A percentile compares a stretch with the other conserved stretches of the same genome.
Evolutionary conservation across 2,888 invertebrate species (phyloP).

Genomic region (Dyspetes luteomarginatus): DNA sequence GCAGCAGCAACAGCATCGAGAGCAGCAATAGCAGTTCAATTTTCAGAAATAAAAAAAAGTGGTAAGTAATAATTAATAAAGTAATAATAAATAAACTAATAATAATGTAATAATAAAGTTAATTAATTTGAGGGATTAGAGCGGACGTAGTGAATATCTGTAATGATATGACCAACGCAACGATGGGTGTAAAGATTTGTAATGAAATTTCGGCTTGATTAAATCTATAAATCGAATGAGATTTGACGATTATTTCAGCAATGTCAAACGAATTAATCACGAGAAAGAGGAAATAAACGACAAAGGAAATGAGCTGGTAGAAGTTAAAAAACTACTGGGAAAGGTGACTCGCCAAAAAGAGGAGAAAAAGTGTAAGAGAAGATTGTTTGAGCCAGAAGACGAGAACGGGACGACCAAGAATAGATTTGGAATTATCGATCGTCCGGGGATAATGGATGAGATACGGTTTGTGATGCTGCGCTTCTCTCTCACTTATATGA

Average conservation of each 20-base stretch:
- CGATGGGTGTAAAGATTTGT: too few relatives aligned
- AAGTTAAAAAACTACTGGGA: constrained; percentile 3
- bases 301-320: background rate
- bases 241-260: background rate
- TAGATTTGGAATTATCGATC: constrained; percentile 46
- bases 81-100: too few relatives aligned
- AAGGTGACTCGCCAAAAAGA: constrained; percentile 48
- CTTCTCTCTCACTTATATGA: constrained; percentile 7
- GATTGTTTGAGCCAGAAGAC: constrained; percentile 60
- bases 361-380: constrained; percentile 54
- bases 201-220: too few relatives aligned
- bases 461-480: constrained; percentile 54
- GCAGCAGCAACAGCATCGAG: too few relatives aligned
- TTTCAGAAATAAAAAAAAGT: too few relatives aligned
- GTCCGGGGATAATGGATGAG: constrained; percentile 27
- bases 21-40: too few relatives aligned
- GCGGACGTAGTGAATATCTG: too few relatives aligned
- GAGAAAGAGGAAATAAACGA: background rate
- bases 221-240: too few relatives aligned
- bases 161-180: too few relatives aligned
- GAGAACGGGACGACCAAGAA: constrained; percentile 33
- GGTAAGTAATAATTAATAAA: too few relatives aligned
- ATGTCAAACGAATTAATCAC: constrained; percentile 16
- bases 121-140: too few relatives aligned
- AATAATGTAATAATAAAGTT: too few relatives aligned